Base-by-base conservation (phyloP, 2,888 invertebrate species). In the Plebejus melissa region DNA sequence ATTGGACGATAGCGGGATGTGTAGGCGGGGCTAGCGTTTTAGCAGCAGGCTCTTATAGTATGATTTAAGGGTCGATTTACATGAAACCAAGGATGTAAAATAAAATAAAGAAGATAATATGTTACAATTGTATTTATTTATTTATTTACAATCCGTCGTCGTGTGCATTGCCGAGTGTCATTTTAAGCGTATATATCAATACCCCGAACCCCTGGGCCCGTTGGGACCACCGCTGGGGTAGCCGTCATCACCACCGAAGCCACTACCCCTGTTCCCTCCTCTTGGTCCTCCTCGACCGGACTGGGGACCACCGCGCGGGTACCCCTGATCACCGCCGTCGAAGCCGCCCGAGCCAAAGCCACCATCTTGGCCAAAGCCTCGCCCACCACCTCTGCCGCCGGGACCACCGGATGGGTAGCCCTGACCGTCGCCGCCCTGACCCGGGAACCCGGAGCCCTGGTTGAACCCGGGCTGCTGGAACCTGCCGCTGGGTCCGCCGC, bases 151-250 rank as follows among this genome's bases (percentile, higher is more conserved):
- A 65, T 65, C 65, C 32, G 65, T 65, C 16, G 32, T 32, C 9
- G 65, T 65, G 32, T 4, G 22, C 5, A 16, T 54, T 54, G 69
- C 74, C 54, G 74, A 69, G 74, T 65, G 50, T 71, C 71, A 28
- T 71, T 9, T 2, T 57, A 75, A 69, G 74, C 58, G 9, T 76
- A 36, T n/a, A 57, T 50, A 75, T 87, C 79, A 93, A 80, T 88
- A 93, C 75, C 93, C 93, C 3, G 92, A 89, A n/a, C 93, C 93
- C 75, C 90, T 83, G 1, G 84, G 88, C 1, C 93, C 93, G 74
- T 82, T 85, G 0, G 93, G 93, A 11, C 88, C 89, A 69, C 93
- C 92, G 41, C 89, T 89, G 1, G 92, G 89, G 76, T 92, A 92
- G 0, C 92, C 92, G 38, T 89, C 86, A 32, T 85, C 83, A 5